Base-by-base conservation (phyloP, 2,888 invertebrate genomes). In the Amiota minor region DNA sequence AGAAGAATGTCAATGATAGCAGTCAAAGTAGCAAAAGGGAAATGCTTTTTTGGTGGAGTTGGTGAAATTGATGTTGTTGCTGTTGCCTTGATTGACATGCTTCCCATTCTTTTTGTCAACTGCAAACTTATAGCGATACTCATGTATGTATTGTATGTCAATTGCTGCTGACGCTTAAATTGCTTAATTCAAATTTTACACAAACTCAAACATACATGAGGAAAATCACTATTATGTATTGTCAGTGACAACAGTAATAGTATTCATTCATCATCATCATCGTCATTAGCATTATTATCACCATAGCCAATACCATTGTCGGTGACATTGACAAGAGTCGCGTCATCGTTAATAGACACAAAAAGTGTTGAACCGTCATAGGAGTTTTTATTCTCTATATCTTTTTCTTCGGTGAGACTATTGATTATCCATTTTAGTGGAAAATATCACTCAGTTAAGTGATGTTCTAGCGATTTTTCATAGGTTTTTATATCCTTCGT, bases 151-250 rank as follows among this genome's bases (percentile, higher is more conserved):
- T 14, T 61, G 20, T 35, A 50, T 18, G 20, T 23, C 59, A 11
- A 11, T 18, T 18, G 59, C 11, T 18, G n/a, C n/a, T 14, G 59
- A 16, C 59, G 12, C 20, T 59, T 1, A 20, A 11, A 18, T 18
- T 9, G 53, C 50, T 68, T 68, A 68, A 68, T 53, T 68, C 50
- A 50, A 68, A 68, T 68, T 53, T 53, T 53, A 50, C 50, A 50
- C 35, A 68, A 14, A 68, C 20, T 45, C 64, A 35, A 14, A 12
- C 46, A 64, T 45, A 12, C 23, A 35, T 35, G 35, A 35, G 35
- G 2, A 35, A 35, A 35, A 35, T 35, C 23, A 23, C 23, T 23
- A 23, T 23, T 23, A 23, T 23, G 23, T 23, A 23, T 23, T 23
- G 23, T 47, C 65, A 65, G 16, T 35, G 47, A 45, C 65, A 47